A percentile compares a stretch with the other conserved stretches of the same genome.
Conservation (phyloP, 1,140 invertebrate species). For the Drosophila bocki region DNA sequence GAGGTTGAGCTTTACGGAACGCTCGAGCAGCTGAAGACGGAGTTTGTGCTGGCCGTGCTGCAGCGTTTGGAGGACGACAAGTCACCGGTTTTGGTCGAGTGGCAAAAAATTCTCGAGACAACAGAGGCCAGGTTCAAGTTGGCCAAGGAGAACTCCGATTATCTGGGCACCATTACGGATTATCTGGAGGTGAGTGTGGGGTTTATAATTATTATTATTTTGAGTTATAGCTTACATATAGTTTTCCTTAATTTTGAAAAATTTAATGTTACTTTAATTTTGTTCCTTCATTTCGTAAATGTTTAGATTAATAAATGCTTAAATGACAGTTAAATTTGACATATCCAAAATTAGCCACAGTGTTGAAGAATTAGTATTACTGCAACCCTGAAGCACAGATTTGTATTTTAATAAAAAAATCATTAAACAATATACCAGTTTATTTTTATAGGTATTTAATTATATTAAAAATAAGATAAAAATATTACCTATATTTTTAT, state of each 20-base stretch:
- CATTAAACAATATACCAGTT: background rate
- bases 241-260: background rate
- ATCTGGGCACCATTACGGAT: constrained; percentile 91
- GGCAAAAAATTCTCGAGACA: constrained; percentile 87
- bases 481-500: too few species aligned
- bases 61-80: constrained; percentile 48
- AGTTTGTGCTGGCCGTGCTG: constrained; percentile 88
- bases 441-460: too few species aligned
- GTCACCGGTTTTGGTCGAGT: constrained; percentile 65
- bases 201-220: background rate
- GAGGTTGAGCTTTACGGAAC: constrained; percentile 91
- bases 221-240: background rate
- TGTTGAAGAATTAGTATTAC: background rate
- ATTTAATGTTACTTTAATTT: too few species aligned
- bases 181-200: constrained; percentile 89
- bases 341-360: background rate
- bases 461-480: too few species aligned
- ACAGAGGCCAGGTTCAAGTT: constrained; percentile 90
- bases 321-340: background rate
- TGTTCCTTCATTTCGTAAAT: background rate
- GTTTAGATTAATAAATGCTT: too few species aligned
- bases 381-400: background rate
- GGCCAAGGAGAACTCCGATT: constrained; percentile 94
- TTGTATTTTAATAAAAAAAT: background rate
- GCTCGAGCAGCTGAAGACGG: constrained; percentile 92